Evolutionary conservation across 2,797 vertebrate species (phyloP), one percentile per base, ranked within the genome.

Genomic region (Ctenosaura bakeri): DNA sequence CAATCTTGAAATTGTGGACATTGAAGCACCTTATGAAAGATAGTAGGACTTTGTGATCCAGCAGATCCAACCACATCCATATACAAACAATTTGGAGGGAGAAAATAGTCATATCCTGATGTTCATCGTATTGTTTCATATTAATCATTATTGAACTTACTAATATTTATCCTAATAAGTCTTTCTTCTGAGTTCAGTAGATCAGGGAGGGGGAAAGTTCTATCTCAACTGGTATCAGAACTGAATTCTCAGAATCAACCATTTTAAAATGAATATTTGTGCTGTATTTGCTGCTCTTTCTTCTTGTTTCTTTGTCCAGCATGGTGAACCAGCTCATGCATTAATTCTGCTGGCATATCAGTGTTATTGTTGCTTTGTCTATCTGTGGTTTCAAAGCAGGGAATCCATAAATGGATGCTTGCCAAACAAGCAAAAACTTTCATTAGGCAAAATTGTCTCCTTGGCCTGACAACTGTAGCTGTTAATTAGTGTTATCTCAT

Each of bases 391-490:
- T 16, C 78, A 74, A 38, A 76, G 54, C 13, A 0, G 77, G 0
- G 0, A 46, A 1, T 1, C 81, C 54, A 0, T 1, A 42, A 73
- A 7, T 32, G 13, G 89, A 46, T 90, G 91, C 93, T 94, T 94
- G 95, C 92, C 4, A 87, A 93, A 92, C 93, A 94, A 94, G 93
- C 22, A 89, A 35, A 71, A 80, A 52, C 6, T 88, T 88, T 50
- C 0, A 0, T 0, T 1, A 82, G 89, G 81, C 93, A 91, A 87
- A 93, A 54, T 90, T 52, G 1, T 42, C 81, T 0, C 88, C 91
- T 64, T 71, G 26, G 79, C 32, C 79, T 5, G 13, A 4, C 46
- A 4, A 85, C 92, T 14, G 88, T 89, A 84, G 73, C 73, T 20
- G 8, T 84, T 66, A 87, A 79, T 91, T 86, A 12, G 5, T 66